Percentiles rank a stretch among this genome's conserved stretches.
These are phyloP conservation scores for Prolemur simus DNA, from an alignment of 2,113 vertebrate species.

Conservation along the genomic window DNA sequence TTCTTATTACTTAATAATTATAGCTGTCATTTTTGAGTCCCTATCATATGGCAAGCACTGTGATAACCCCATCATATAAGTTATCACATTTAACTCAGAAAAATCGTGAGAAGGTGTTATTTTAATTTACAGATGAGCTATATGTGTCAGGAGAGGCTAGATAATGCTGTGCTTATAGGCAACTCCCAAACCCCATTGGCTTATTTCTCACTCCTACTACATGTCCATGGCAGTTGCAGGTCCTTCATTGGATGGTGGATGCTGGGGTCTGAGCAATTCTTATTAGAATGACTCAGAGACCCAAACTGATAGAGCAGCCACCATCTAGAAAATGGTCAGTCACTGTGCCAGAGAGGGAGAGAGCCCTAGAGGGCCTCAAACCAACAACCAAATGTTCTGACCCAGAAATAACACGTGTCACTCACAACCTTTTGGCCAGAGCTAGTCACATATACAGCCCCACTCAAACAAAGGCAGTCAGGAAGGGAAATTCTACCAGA, in stretches of 20 bases:
- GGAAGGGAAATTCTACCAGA: not conserved
- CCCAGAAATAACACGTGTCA: not conserved
- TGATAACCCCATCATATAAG: not conserved
- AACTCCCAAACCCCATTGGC: not conserved
- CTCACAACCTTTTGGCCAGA: not conserved
- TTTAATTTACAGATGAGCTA: not conserved
- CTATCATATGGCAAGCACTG: not conserved
- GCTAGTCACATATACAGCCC: not conserved
- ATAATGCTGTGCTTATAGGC: not conserved
- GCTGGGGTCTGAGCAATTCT: not conserved
- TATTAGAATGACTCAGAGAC: not conserved
- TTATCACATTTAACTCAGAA: not conserved
- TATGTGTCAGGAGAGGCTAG: not conserved
- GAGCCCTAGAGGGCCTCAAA: not conserved
- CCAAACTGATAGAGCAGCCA: not conserved
- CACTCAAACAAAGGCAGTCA: not conserved
- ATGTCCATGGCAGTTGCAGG: fast-evolving
- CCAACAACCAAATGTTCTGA: not conserved
- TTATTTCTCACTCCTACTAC: not conserved
- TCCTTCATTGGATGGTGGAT: not conserved
- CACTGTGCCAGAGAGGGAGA: not conserved
- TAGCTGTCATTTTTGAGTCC: not conserved
- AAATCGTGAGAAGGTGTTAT: not conserved
- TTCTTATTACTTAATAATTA: not conserved
- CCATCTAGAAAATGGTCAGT: not conserved